Evolutionary conservation across 92 coral and sea anemone species (phyloP).

Genomic region (Heliopora coerulea): DNA sequence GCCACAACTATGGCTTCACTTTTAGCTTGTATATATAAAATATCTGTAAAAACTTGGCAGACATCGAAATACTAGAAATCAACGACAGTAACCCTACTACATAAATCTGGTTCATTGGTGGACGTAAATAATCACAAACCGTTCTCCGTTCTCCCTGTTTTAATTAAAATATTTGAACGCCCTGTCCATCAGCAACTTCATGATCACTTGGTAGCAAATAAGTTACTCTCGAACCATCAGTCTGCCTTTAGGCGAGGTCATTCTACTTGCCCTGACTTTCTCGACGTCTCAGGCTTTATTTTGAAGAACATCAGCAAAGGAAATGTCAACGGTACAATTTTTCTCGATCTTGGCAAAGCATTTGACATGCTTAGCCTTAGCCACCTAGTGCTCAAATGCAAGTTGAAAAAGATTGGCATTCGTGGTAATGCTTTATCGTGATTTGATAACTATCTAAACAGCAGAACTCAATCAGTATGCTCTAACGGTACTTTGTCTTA

Average conservation of each 20-base stretch:
- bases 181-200: constrained; percentile 49
- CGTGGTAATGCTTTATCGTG: no score
- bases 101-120: constrained; percentile 30
- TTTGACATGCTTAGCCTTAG: no score
- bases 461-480: no score
- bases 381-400: no score
- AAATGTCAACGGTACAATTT: constrained; percentile 44
- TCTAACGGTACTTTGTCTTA: no score
- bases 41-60: constrained; percentile 29
- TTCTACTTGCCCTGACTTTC: constrained; percentile 39
- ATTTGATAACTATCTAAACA: no score
- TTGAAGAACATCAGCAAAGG: constrained; percentile 55
- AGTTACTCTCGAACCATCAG: constrained; percentile 51
- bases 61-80: constrained; percentile 57
- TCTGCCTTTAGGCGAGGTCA: constrained; percentile 57
- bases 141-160: constrained; percentile 53
- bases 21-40: constrained; percentile 50
- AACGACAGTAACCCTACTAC: constrained; percentile 53
- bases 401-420: no score
- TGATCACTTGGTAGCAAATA: constrained; percentile 47
- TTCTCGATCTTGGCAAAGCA: no score
- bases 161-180: constrained; percentile 58
- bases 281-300: constrained; percentile 55
- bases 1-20: constrained; percentile 53
- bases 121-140: constrained; percentile 53